These are phyloP conservation scores for Panthera leo DNA, from an alignment of 2,113 vertebrate species.

Conservation along the genomic window DNA sequence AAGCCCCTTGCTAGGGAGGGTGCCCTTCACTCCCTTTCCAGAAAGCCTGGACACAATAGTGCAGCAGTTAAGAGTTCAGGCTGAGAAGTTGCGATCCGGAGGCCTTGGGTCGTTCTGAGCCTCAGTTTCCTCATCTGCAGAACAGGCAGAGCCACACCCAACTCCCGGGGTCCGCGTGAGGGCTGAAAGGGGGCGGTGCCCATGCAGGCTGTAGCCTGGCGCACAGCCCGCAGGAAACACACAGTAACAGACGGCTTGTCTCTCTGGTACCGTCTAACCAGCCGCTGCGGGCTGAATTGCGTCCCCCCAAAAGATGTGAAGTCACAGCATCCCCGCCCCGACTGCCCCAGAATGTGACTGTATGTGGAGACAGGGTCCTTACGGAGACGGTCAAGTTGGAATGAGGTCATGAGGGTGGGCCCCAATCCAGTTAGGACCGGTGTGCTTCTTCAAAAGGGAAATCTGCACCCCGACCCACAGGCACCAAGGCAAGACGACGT, in stretches of 20 bases:
- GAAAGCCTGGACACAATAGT: not conserved
- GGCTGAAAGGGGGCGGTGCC: not conserved
- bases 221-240: rapidly evolving
- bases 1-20: not conserved
- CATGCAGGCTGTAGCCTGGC: not conserved
- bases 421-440: not conserved
- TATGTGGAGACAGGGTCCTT: not conserved
- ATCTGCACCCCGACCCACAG: too few relatives aligned
- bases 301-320: not conserved
- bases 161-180: not conserved
- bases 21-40: too few relatives aligned
- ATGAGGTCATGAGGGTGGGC: not conserved
- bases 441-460: not conserved
- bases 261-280: not conserved
- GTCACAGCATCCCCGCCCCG: too few relatives aligned
- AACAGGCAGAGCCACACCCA: not conserved
- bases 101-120: not conserved
- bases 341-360: not conserved
- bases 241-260: not conserved
- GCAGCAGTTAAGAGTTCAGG: not conserved
- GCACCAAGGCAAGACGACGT: not conserved
- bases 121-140: not conserved
- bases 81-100: not conserved
- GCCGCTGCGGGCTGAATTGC: not conserved
- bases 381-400: not conserved